These are phyloP conservation scores for Scaptomyza caliginosa DNA, from an alignment of 2,888 invertebrate species.

Conservation along the genomic window DNA sequence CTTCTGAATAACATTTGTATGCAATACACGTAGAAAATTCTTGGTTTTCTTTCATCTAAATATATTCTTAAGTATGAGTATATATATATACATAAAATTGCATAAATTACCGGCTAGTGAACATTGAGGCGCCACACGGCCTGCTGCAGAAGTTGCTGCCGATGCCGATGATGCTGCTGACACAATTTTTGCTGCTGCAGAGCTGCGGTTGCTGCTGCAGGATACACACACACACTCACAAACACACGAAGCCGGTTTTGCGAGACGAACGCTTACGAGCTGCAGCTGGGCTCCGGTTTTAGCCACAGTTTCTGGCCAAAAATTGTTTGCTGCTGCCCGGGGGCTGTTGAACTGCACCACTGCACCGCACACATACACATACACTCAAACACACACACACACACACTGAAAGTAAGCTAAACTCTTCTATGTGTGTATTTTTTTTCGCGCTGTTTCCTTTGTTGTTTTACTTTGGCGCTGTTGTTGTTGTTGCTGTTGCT, in stretches of 20 bases:
- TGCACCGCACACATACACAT: constrained; percentile 21
- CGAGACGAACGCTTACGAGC: constrained; percentile 30
- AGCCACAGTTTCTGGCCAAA: constrained; percentile 49
- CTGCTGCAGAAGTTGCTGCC: constrained; percentile 51
- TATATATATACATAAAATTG: constrained; percentile 12
- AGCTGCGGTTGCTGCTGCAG: constrained; percentile 66
- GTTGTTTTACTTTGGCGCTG: constrained; percentile 9
- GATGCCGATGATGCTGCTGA: constrained; percentile 71
- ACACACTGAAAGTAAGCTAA: constrained; percentile 33
- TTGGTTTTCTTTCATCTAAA: background rate
- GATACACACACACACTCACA: constrained; percentile 40
- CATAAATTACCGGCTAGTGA: constrained; percentile 63
- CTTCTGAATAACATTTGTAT: background rate
- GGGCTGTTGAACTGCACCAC: constrained; percentile 67
- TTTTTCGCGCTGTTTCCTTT: constrained; percentile 9
- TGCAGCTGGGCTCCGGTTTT: constrained; percentile 47
- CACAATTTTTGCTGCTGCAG: constrained; percentile 72
- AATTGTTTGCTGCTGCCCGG: constrained; percentile 39
- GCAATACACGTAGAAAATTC: background rate
- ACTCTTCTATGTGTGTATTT: constrained; percentile 48
- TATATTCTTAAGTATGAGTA: constrained; percentile 13
- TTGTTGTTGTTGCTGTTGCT: constrained; percentile 21
- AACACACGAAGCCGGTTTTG: constrained; percentile 35
- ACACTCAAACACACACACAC: constrained; percentile 6
- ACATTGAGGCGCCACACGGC: constrained; percentile 64